Conservation (phyloP, 1,140 invertebrate genomes). For the Bombus consobrinus region DNA sequence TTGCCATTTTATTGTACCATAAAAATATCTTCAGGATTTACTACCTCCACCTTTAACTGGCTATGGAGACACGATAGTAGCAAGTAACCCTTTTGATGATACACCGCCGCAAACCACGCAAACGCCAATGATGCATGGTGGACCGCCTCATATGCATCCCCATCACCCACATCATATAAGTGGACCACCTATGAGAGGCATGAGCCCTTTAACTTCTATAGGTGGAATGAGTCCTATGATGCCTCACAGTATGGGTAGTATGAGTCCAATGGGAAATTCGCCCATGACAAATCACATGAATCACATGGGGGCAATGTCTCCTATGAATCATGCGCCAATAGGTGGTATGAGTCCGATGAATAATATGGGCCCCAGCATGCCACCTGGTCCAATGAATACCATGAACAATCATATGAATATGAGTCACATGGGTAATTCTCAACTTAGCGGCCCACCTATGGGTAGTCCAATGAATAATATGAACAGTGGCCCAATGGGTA, state of each 20-base stretch:
- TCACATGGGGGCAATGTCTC: conserved; percentile 83
- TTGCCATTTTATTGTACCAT: neutral
- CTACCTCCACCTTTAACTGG: conserved; percentile 92
- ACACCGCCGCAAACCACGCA: conserved; percentile 87
- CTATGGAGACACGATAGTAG: conserved; percentile 96
- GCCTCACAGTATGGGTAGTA: conserved; percentile 81
- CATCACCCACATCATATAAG: conserved; percentile 86
- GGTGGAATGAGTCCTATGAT: conserved; percentile 88
- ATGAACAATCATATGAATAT: conserved; percentile 88
- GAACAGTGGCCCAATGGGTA: conserved; percentile 87
- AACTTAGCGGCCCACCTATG: conserved; percentile 87
- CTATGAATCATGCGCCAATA: conserved; percentile 86
- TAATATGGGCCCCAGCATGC: conserved; percentile 87
- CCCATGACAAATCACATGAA: conserved; percentile 85
- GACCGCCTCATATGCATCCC: conserved; percentile 82
- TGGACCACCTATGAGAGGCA: conserved; percentile 84
- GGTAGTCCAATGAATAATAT: conserved; percentile 88
- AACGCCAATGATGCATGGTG: conserved; percentile 86
- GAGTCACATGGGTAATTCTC: conserved; percentile 87
- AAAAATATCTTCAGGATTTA: conserved; percentile 82
- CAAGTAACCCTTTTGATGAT: conserved; percentile 98
- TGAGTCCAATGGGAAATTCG: conserved; percentile 81
- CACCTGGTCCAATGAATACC: conserved; percentile 83
- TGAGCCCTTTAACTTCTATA: conserved; percentile 84
- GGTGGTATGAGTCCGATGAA: conserved; percentile 87